phyloP scores from a whole-genome alignment of 2,797 vertebrate genomes.

The Tenualosa thibaudeaui region DNA sequence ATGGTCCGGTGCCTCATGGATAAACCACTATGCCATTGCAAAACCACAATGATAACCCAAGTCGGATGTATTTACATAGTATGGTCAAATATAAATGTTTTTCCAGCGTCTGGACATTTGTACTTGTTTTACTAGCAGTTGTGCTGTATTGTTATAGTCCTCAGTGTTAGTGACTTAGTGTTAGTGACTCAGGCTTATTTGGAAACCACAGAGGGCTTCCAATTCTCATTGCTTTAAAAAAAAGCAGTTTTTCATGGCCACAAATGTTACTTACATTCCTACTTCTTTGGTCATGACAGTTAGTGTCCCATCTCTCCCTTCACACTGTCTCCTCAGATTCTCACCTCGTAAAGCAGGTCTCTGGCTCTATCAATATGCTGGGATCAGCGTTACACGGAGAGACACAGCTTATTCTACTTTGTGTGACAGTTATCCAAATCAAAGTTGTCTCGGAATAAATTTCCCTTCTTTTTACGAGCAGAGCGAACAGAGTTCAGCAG shows the following conservation, averaged over 20 bases:
- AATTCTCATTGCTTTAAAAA: background rate
- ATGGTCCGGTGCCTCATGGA: background rate
- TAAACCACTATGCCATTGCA: background rate
- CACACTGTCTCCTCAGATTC: background rate
- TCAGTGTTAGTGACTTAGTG: background rate
- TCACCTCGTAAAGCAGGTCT: background rate
- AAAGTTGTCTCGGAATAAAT: background rate
- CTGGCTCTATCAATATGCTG: background rate
- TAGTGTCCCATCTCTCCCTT: conserved; percentile 4
- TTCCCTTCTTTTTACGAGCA: background rate
- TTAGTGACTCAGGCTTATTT: background rate
- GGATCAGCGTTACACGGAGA: background rate
- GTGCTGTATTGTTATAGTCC: background rate
- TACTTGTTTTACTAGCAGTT: background rate
- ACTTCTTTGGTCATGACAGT: background rate
- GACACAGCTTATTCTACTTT: background rate
- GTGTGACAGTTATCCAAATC: background rate
- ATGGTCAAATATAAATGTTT: background rate
- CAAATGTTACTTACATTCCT: background rate
- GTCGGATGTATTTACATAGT: conserved; percentile 7
- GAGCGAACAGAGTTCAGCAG: background rate
- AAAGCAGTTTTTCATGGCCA: background rate
- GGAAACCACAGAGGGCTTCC: background rate
- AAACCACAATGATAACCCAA: background rate
- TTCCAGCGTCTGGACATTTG: background rate